phyloP scores from a whole-genome alignment of 2,888 invertebrate genomes.

The Malthinus flaveolus region DNA sequence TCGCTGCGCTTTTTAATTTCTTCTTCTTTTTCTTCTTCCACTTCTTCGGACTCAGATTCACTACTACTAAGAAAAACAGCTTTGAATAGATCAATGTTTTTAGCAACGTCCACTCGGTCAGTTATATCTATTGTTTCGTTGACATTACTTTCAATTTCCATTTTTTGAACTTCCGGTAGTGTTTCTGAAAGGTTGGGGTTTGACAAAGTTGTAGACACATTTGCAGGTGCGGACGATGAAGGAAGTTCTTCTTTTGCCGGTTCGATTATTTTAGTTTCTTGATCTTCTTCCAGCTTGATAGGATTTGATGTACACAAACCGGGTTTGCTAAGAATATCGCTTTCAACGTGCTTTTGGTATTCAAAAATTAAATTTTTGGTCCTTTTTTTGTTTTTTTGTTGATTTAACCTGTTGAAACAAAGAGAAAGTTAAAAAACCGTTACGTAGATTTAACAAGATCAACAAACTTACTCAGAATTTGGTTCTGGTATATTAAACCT shows the following conservation, averaged over 20 bases:
- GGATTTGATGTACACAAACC: conserved; percentile 37
- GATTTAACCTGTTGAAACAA: conserved; percentile 51
- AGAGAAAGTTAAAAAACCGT: conserved; percentile 31
- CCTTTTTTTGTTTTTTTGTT: conserved; percentile 63
- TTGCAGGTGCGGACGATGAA: conserved; percentile 46
- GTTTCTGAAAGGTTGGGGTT: neutral
- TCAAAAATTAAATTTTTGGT: conserved; percentile 78
- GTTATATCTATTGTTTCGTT: conserved; percentile 41
- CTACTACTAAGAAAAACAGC: conserved; percentile 86
- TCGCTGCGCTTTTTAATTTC: conserved; percentile 38
- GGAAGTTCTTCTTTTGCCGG: conserved; percentile 61
- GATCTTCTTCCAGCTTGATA: neutral
- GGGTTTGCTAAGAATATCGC: conserved; percentile 36
- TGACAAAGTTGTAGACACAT: too few species aligned
- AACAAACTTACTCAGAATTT: conserved; percentile 63
- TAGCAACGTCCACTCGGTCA: conserved; percentile 48
- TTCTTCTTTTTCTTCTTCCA: conserved; percentile 43
- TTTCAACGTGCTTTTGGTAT: conserved; percentile 62
- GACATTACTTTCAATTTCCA: neutral
- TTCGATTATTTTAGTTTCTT: conserved; percentile 24
- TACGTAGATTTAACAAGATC: neutral
- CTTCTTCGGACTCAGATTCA: conserved; percentile 63
- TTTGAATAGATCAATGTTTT: conserved; percentile 81
- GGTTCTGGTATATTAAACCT: conserved; percentile 94
- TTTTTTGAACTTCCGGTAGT: neutral